Conservation (phyloP, 2,888 invertebrate genomes). For the Gastracanthus pulcherrimus region DNA sequence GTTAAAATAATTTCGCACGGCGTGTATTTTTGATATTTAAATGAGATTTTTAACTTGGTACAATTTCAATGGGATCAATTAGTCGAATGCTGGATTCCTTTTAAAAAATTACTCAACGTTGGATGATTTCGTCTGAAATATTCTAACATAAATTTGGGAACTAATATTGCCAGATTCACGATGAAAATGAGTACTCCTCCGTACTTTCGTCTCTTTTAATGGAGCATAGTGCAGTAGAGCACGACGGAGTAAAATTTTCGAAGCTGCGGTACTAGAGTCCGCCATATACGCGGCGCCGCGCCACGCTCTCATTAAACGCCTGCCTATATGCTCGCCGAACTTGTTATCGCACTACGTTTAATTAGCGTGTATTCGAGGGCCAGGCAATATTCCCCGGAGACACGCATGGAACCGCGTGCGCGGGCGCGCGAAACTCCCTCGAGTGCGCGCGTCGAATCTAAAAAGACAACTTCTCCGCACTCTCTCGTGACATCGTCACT, state of each 20-base stretch:
- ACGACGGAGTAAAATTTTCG: slow-evolving; percentile 19
- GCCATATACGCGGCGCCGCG: not conserved
- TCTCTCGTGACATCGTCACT: not conserved
- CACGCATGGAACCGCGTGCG: too few relatives aligned
- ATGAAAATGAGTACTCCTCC: not conserved
- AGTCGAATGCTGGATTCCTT: too few relatives aligned
- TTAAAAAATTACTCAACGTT: too few relatives aligned
- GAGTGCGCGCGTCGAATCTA: slow-evolving; percentile 48
- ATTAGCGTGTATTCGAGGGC: slow-evolving; percentile 56
- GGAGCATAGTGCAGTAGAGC: not conserved
- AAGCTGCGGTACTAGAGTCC: not conserved
- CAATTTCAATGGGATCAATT: too few relatives aligned
- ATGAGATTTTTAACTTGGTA: too few relatives aligned
- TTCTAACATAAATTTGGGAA: not conserved
- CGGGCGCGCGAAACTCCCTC: slow-evolving; percentile 54
- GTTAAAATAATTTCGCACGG: too few relatives aligned
- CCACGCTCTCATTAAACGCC: slow-evolving; percentile 26
- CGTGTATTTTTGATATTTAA: too few relatives aligned
- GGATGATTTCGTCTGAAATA: too few relatives aligned
- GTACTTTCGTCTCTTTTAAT: not conserved
- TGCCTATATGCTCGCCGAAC: slow-evolving; percentile 27
- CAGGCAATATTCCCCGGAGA: slow-evolving; percentile 45
- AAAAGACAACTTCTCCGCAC: slow-evolving; percentile 49
- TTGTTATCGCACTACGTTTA: slow-evolving; percentile 62
- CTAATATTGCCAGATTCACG: not conserved